Percentiles rank a stretch among this genome's conserved stretches.
phyloP scores from a whole-genome alignment of 2,888 invertebrate species.

The Drosophila prolongata region DNA sequence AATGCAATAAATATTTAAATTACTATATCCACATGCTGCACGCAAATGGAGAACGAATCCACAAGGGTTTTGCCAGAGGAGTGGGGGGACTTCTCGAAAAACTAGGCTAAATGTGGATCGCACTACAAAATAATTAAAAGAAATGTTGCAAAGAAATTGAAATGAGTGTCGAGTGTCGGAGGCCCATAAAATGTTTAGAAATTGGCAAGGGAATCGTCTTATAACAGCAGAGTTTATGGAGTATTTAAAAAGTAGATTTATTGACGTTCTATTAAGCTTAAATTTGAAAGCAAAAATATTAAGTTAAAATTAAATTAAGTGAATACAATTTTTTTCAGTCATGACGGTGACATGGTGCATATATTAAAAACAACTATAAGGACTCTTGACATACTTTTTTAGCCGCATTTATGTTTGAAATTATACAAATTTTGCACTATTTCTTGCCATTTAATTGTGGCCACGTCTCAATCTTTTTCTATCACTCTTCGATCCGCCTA shows the following conservation, averaged over 20 bases:
- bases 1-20: conserved; percentile 77
- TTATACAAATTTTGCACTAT: background rate
- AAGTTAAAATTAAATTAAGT: no score
- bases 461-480: background rate
- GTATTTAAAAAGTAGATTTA: background rate
- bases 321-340: background rate
- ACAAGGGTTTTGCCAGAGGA: background rate
- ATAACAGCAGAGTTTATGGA: background rate
- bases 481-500: background rate
- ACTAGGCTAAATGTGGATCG: conserved; percentile 68
- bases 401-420: background rate
- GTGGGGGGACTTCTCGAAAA: conserved; percentile 46
- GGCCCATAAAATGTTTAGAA: conserved; percentile 1
- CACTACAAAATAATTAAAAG: conserved; percentile 65
- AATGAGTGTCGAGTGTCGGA: conserved; percentile 27
- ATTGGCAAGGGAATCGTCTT: conserved; percentile 20
- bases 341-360: background rate
- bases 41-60: conserved; percentile 55
- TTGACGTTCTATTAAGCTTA: no score
- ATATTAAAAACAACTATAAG: background rate
- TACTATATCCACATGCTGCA: conserved; percentile 71
- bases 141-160: conserved; percentile 32
- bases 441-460: background rate
- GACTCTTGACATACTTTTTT: background rate
- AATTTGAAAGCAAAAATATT: no score